Percentiles rank a stretch among this genome's conserved stretches.
These are phyloP conservation scores for Rhadinocentrus ornatus DNA, from an alignment of 2,797 vertebrate species.

Conservation along the genomic window DNA sequence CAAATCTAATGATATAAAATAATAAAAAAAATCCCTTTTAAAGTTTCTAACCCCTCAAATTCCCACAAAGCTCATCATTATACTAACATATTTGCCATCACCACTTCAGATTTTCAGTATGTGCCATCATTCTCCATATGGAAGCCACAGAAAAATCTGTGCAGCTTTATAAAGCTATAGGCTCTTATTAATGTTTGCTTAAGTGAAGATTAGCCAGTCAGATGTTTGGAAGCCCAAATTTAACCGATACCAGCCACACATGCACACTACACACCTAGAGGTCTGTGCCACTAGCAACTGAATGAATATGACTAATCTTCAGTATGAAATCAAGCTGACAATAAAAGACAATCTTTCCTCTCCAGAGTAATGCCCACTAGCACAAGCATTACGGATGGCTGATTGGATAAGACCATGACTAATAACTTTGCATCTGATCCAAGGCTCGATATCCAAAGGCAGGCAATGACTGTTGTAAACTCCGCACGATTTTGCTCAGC, in stretches of 20 bases:
- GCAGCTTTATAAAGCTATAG: constrained; percentile 1
- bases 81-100: neutral
- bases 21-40: neutral
- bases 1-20: neutral
- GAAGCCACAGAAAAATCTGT: neutral
- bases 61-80: neutral
- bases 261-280: constrained; percentile 23
- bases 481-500: constrained; percentile 26
- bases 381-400: constrained; percentile 59
- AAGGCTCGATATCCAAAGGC: constrained; percentile 57
- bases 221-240: constrained; percentile 36
- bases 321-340: constrained; percentile 71
- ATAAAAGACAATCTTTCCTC: constrained; percentile 69
- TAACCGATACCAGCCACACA: constrained; percentile 20
- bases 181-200: constrained; percentile 10
- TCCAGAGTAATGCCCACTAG: constrained; percentile 63
- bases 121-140: neutral
- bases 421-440: constrained; percentile 69
- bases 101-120: neutral
- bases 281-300: constrained; percentile 49
- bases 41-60: neutral
- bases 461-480: constrained; percentile 43
- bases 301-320: constrained; percentile 65
- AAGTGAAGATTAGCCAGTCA: constrained; percentile 23
- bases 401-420: constrained; percentile 75